Percentiles rank a stretch among this genome's conserved stretches.
These are phyloP conservation scores for Eudyptes chrysolophus DNA, from an alignment of 2,113 vertebrate species.

Conservation along the genomic window DNA sequence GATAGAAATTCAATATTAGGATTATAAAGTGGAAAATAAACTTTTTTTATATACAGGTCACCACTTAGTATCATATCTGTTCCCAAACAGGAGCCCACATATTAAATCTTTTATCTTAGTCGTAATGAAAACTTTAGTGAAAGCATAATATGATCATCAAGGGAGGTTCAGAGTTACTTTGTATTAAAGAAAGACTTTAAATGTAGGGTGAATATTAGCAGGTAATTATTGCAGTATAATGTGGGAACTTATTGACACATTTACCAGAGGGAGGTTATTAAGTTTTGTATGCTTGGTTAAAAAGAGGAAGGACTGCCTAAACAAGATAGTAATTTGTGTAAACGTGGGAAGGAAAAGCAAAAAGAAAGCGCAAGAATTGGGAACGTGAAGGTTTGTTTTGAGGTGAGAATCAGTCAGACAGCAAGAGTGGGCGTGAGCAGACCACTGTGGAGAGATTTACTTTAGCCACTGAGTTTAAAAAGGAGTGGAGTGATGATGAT, in stretches of 20 bases:
- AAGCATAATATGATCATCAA: not conserved
- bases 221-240: not conserved
- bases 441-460: not conserved
- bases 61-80: not conserved
- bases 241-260: not conserved
- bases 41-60: not conserved
- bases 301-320: not conserved
- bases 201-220: not conserved
- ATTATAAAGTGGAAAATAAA: not conserved
- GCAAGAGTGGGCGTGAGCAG: not conserved
- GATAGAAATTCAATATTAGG: not conserved
- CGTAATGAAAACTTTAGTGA: not conserved
- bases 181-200: not conserved
- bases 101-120: not conserved
- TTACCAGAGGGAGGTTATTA: not conserved
- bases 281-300: not conserved
- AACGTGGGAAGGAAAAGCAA: not conserved
- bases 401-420: not conserved
- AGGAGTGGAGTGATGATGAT: not conserved
- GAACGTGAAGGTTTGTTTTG: not conserved
- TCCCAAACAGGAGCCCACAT: not conserved
- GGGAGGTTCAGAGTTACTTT: not conserved
- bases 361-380: not conserved
- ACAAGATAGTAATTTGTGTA: not conserved
- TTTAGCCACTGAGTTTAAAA: not conserved